Percentiles rank a stretch among this genome's conserved stretches.
Evolutionary conservation across 2,888 invertebrate species (phyloP).

Genomic region (Acrobeloides nanus): DNA sequence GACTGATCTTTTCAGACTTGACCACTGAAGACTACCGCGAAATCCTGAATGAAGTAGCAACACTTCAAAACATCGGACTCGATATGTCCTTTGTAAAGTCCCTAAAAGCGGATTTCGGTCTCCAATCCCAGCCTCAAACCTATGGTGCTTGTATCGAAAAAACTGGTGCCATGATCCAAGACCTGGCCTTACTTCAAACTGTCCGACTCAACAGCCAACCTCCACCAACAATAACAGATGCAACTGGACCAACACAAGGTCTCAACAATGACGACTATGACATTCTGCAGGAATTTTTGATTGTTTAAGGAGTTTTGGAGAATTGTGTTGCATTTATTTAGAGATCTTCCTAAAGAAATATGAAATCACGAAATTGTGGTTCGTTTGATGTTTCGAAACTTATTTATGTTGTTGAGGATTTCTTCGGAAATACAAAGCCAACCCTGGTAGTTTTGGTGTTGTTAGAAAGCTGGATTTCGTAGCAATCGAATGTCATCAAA

Average conservation of each 20-base stretch:
- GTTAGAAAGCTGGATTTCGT: no score
- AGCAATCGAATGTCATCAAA: no score
- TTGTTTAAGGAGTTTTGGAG: not conserved
- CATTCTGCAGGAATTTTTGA: slow-evolving; percentile 37
- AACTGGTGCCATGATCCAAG: slow-evolving; percentile 26
- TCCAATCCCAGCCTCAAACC: slow-evolving; percentile 5
- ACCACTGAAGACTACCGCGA: no score
- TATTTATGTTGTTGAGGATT: no score
- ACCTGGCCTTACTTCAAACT: slow-evolving; percentile 36
- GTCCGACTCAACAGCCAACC: slow-evolving; percentile 30
- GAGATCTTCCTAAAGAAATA: slow-evolving; percentile 1
- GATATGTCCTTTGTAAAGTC: slow-evolving; percentile 74
- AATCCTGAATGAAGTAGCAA: slow-evolving; percentile 59
- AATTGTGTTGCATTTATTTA: not conserved
- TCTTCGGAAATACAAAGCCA: no score
- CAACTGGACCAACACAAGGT: slow-evolving; percentile 27
- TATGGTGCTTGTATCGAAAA: slow-evolving; percentile 15
- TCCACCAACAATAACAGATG: no score
- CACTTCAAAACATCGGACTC: slow-evolving; percentile 70
- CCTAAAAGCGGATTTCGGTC: slow-evolving; percentile 58
- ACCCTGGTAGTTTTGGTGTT: no score
- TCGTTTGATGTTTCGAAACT: no score
- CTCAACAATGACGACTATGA: slow-evolving; percentile 31
- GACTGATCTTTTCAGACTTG: no score
- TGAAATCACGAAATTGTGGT: no score